Evolutionary conservation across 2,113 vertebrate species (phyloP).

Genomic region (Crotalus helleri): DNA sequence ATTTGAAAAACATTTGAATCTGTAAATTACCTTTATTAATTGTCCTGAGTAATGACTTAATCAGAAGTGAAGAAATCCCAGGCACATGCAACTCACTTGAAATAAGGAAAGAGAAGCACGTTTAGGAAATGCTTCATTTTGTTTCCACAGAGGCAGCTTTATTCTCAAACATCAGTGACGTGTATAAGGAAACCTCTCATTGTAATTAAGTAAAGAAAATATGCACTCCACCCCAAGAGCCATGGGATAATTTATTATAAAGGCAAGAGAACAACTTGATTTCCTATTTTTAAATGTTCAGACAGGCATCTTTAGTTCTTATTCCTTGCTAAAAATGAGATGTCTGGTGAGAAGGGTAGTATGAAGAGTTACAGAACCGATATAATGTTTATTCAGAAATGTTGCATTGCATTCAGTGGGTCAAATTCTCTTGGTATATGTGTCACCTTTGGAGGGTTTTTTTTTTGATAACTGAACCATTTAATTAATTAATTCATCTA

Average conservation of each 20-base stretch:
- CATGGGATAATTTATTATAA: slow-evolving; percentile 24
- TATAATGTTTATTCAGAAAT: background rate
- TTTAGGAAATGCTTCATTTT: slow-evolving; percentile 46
- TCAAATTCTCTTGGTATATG: background rate
- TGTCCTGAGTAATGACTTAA: slow-evolving; percentile 26
- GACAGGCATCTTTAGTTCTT: background rate
- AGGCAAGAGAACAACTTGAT: background rate
- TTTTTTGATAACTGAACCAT: background rate
- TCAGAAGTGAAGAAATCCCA: slow-evolving; percentile 2
- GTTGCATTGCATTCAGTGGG: background rate
- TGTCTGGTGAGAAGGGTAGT: background rate
- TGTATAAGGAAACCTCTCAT: slow-evolving; percentile 32
- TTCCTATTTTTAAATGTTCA: background rate
- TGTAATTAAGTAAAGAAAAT: slow-evolving; percentile 34
- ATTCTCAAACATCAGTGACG: slow-evolving; percentile 22
- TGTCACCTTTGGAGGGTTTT: background rate
- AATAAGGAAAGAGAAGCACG: slow-evolving; percentile 41
- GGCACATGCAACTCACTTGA: background rate
- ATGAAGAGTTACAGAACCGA: background rate
- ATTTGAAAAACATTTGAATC: background rate
- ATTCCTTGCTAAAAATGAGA: background rate
- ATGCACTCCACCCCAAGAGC: background rate
- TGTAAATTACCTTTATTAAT: slow-evolving; percentile 32
- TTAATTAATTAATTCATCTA: background rate
- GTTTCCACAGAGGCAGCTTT: slow-evolving; percentile 46